Evolutionary conservation across 1,140 invertebrate species (phyloP), one percentile per base, ranked within the genome.

Genomic region (Saccostrea echinata): DNA sequence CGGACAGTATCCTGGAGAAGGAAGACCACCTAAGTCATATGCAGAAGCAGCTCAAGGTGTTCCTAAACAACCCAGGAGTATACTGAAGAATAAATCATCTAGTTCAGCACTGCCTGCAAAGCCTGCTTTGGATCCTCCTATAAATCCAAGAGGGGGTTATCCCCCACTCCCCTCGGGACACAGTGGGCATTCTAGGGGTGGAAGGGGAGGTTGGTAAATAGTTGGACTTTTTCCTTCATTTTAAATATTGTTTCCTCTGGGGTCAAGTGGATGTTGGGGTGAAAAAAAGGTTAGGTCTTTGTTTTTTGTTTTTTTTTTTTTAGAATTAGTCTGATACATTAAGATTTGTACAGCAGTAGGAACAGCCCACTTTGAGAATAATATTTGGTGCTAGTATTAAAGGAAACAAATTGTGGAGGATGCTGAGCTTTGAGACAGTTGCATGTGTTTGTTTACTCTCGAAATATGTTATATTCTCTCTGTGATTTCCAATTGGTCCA

Each of bases 11-110:
- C n/a, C 43, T 18, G 83, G 83, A 18, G 35, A 51, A 21, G 81
- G 81, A 33, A 51, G 35, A 12, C 35, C 35, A 18, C 52, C 83
- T 21, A 84, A 61, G 33, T 57, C 52, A 12, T 84, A 84, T 61
- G 52, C 83, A 21, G 83, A 84, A 11, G 52, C 53, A 51, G 52
- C 83, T 30, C 83, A 84, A 57, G 81, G 81, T 12, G 18, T 18
- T 18, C 27, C 83, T 13, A 33, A 51, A 27, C 43, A n/a, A 33
- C 83, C 83, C 43, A 84, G 30, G 27, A 61, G 83, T 35, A 84
- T 84, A 30, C 53, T 84, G 52, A 84, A 84, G 52, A 84, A 84
- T 24, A 84, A 84, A 57, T 11, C 68, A 9, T 27, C 68, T 33
- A 57, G 52, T 30, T 57, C 52, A 30, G 52, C 83, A 24, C 81